phyloP scores from a whole-genome alignment of 2,113 vertebrate species.

The Crotophaga sulcirostris region DNA sequence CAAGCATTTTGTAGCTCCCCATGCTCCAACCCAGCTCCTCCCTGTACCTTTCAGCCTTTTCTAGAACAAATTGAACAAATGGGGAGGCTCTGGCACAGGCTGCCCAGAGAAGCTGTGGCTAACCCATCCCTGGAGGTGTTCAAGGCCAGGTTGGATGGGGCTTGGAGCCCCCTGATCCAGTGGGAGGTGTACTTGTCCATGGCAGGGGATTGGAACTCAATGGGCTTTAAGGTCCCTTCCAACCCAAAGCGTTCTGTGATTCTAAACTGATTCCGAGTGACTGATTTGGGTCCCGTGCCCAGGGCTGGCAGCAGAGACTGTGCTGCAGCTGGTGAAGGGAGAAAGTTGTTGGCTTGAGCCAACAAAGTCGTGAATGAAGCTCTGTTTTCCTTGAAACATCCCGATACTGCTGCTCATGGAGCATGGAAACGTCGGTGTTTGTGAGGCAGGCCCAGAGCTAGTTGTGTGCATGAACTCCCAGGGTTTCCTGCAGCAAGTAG shows the following conservation, averaged over 20 bases:
- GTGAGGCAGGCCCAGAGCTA: not conserved
- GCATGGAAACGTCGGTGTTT: rapidly evolving
- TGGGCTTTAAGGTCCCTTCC: too few species aligned
- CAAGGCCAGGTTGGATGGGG: too few species aligned
- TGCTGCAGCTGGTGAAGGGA: not conserved
- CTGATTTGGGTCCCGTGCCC: not conserved
- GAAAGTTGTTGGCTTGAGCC: not conserved
- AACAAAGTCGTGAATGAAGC: not conserved
- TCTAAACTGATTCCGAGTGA: not conserved
- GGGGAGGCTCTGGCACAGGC: too few species aligned
- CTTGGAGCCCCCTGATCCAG: too few species aligned
- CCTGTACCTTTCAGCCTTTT: not conserved
- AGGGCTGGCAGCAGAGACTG: not conserved
- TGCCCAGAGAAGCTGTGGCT: too few species aligned
- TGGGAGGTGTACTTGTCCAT: too few species aligned
- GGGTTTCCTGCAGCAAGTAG: not conserved
- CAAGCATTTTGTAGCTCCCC: not conserved
- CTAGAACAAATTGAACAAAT: not conserved
- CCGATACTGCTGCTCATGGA: not conserved
- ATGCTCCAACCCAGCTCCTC: not conserved
- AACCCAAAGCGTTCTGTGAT: too few species aligned
- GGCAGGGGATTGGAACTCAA: too few species aligned
- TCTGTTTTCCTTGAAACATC: not conserved
- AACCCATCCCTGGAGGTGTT: too few species aligned
- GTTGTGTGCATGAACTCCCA: not conserved